A percentile compares a stretch with the other conserved stretches of the same genome.
These are phyloP conservation scores for Desmodus rotundus DNA, from an alignment of 2,113 vertebrate species.

Conservation along the genomic window DNA sequence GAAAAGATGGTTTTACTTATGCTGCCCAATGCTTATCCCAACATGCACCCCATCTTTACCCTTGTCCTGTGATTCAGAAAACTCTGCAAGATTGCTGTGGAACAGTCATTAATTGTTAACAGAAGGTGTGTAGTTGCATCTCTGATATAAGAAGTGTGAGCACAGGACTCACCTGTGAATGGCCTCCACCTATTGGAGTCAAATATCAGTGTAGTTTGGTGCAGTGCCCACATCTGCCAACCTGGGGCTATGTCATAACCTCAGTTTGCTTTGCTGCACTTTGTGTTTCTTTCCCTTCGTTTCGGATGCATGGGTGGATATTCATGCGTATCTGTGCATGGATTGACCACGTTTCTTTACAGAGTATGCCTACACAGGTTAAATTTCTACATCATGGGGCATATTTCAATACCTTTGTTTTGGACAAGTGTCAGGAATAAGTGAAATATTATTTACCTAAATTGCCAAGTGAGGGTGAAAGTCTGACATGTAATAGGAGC, in stretches of 20 bases:
- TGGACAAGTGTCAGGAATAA: constrained; percentile 54
- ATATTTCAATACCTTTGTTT: constrained; percentile 25
- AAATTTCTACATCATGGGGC: constrained; percentile 44
- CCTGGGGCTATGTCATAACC: not conserved
- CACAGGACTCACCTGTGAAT: not conserved
- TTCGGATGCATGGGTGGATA: not conserved
- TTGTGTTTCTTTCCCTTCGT: not conserved
- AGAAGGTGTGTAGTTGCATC: constrained; percentile 64
- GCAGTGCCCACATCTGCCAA: constrained; percentile 31
- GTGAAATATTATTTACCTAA: constrained; percentile 59
- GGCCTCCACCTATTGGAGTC: not conserved
- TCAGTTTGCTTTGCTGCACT: not conserved
- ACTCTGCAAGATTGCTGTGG: not conserved
- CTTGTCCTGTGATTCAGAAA: constrained; percentile 8
- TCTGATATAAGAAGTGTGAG: constrained; percentile 36
- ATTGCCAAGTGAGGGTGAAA: not conserved
- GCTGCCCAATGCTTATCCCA: not conserved
- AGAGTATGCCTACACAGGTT: constrained; percentile 3
- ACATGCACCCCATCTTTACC: not conserved
- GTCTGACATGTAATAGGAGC: not conserved
- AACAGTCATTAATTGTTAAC: constrained; percentile 58
- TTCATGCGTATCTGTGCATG: constrained; percentile 33
- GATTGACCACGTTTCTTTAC: constrained; percentile 30
- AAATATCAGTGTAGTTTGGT: not conserved
- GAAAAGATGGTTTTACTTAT: not conserved